Conservation (phyloP, 2,797 vertebrate genomes). For the Chelon labrosus region DNA sequence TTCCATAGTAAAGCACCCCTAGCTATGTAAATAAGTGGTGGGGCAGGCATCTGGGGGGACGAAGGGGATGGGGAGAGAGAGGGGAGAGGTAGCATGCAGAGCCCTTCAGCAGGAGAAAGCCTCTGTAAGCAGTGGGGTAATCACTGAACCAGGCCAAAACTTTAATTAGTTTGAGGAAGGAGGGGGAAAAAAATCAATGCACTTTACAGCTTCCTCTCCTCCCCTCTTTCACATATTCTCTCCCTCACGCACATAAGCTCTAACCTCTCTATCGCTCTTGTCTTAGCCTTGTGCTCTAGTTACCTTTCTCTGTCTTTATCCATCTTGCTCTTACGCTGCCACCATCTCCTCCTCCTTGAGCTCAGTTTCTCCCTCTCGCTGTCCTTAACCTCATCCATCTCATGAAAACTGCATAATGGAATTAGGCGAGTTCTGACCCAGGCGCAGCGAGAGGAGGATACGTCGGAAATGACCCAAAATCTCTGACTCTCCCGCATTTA, state of each 20-base stretch:
- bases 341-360: slow-evolving; percentile 37
- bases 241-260: slow-evolving; percentile 44
- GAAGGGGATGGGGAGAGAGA: slow-evolving; percentile 18
- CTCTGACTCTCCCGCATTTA: slow-evolving; percentile 36
- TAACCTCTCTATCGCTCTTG: slow-evolving; percentile 65
- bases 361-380: slow-evolving; percentile 52
- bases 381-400: slow-evolving; percentile 76
- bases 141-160: slow-evolving; percentile 86
- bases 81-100: slow-evolving; percentile 64
- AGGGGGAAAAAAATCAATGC: slow-evolving; percentile 79
- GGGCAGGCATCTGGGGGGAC: slow-evolving; percentile 65
- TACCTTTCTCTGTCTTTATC: slow-evolving; percentile 72
- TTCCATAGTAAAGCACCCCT: slow-evolving; percentile 77
- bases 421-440: slow-evolving; percentile 71
- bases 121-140: slow-evolving; percentile 84
- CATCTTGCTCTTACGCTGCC: slow-evolving; percentile 55
- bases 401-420: slow-evolving; percentile 77
- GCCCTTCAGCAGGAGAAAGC: slow-evolving; percentile 79
- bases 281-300: slow-evolving; percentile 65
- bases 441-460: slow-evolving; percentile 45
- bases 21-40: slow-evolving; percentile 81
- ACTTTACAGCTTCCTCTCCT: slow-evolving; percentile 78
- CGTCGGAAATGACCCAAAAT: slow-evolving; percentile 61
- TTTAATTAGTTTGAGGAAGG: slow-evolving; percentile 86
- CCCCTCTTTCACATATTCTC: slow-evolving; percentile 54